Evolutionary conservation across 1,140 invertebrate genomes (phyloP).

Genomic region (Drosophila nasuta): DNA sequence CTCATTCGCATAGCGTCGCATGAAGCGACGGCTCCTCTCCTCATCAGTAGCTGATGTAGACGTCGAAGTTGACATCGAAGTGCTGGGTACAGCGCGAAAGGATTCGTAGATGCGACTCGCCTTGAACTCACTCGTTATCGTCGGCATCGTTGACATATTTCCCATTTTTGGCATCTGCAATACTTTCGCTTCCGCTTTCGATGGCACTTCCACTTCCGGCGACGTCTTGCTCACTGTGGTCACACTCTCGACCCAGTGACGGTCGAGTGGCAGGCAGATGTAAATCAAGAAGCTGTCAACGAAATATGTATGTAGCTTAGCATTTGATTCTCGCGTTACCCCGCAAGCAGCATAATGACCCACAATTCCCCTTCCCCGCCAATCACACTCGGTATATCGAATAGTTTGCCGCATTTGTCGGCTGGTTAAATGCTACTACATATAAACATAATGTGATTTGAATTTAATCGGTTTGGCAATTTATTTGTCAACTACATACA

Average conservation of each 20-base stretch:
- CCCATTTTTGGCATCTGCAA: conserved; percentile 55
- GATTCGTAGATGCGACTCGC: conserved; percentile 76
- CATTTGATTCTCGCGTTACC: neutral
- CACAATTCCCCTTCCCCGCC: neutral
- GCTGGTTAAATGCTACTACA: neutral
- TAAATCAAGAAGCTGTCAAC: conserved; percentile 30
- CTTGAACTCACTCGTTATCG: conserved; percentile 64
- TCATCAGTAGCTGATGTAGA: too few relatives aligned
- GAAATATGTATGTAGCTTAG: neutral
- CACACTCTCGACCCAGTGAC: conserved; percentile 14
- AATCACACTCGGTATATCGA: neutral
- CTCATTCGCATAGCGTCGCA: conserved; percentile 19
- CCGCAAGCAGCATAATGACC: neutral
- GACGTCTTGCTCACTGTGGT: conserved; percentile 4
- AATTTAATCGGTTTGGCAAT: too few relatives aligned
- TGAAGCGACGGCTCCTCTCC: conserved; percentile 6
- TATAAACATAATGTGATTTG: too few relatives aligned
- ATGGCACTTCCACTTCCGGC: conserved; percentile 6
- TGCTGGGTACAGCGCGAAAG: conserved; percentile 37
- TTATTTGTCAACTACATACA: too few relatives aligned
- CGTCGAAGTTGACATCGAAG: too few relatives aligned
- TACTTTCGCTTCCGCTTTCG: conserved; percentile 6
- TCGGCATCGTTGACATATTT: conserved; percentile 40
- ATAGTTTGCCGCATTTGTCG: neutral
- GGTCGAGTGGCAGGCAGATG: conserved; percentile 13